Percentiles rank a stretch among this genome's conserved stretches.
Conservation (phyloP, 2,797 vertebrate species). For the Myripristis murdjan region DNA sequence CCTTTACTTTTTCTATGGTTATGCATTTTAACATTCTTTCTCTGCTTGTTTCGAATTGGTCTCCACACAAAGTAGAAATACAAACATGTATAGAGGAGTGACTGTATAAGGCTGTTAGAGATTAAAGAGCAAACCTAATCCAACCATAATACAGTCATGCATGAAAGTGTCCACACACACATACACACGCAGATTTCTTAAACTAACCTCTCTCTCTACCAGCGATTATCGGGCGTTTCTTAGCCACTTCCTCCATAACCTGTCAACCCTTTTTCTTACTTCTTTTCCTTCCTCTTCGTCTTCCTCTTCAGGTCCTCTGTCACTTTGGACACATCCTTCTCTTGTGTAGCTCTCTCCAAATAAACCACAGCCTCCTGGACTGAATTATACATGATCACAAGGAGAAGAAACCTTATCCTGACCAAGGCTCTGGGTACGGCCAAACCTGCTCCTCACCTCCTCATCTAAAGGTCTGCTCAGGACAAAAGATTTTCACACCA, state of each 20-base stretch:
- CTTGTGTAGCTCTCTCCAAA: slow-evolving; percentile 44
- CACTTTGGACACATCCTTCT: slow-evolving; percentile 56
- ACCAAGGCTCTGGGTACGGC: slow-evolving; percentile 26
- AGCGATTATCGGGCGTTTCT: slow-evolving; percentile 84
- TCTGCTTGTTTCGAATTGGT: slow-evolving; percentile 65
- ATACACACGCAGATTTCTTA: slow-evolving; percentile 19
- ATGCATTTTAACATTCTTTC: slow-evolving; percentile 67
- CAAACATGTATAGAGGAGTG: slow-evolving; percentile 51
- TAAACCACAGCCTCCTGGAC: slow-evolving; percentile 36
- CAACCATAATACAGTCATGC: slow-evolving; percentile 49
- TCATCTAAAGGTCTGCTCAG: slow-evolving; percentile 12
- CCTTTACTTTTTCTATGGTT: slow-evolving; percentile 76
- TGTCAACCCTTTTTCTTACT: slow-evolving; percentile 17
- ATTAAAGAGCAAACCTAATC: slow-evolving; percentile 41
- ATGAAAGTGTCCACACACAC: slow-evolving; percentile 17
- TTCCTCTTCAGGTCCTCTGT: slow-evolving; percentile 42
- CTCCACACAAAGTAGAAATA: slow-evolving; percentile 66
- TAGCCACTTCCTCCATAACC: slow-evolving; percentile 80
- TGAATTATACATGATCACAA: slow-evolving; percentile 85
- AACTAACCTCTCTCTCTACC: slow-evolving; percentile 85
- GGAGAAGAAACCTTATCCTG: slow-evolving; percentile 80
- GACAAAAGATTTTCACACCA: slow-evolving; percentile 4
- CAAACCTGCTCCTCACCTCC: slow-evolving; percentile 40
- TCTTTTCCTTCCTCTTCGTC: slow-evolving; percentile 19
- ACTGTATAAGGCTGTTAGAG: slow-evolving; percentile 46